These are phyloP conservation scores for Tetragonula clypearis DNA, from an alignment of 1,140 invertebrate species.

Conservation along the genomic window DNA sequence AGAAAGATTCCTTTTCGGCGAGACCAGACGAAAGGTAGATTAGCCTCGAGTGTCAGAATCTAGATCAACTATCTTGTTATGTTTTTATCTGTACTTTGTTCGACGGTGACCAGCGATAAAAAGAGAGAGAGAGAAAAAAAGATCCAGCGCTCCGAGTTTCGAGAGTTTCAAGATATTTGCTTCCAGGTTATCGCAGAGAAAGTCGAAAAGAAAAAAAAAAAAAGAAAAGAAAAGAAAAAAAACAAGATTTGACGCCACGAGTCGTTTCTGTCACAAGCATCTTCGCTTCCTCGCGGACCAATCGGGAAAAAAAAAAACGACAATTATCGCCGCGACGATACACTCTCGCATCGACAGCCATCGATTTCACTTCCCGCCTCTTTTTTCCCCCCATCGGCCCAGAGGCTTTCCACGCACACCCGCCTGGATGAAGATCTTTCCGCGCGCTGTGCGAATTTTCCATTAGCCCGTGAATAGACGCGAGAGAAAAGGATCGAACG, in stretches of 20 bases:
- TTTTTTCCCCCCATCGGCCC: neutral
- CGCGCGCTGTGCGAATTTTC: constrained; percentile 35
- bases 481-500: neutral
- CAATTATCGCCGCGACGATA: neutral
- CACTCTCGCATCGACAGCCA: neutral
- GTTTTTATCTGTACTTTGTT: no score
- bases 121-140: no score
- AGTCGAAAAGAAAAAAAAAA: no score
- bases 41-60: no score
- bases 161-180: no score
- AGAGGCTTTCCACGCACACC: neutral
- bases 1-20: no score
- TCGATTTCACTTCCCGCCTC: neutral
- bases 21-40: no score
- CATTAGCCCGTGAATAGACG: constrained; percentile 34
- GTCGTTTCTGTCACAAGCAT: neutral
- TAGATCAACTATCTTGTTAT: no score
- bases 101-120: no score
- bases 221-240: no score
- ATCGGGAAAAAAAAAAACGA: neutral
- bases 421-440: constrained; percentile 21
- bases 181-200: no score
- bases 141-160: no score
- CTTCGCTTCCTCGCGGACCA: neutral
- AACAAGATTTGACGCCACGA: neutral